These are phyloP conservation scores for Rhingia campestris DNA, from an alignment of 2,888 invertebrate genomes.

Conservation along the genomic window DNA sequence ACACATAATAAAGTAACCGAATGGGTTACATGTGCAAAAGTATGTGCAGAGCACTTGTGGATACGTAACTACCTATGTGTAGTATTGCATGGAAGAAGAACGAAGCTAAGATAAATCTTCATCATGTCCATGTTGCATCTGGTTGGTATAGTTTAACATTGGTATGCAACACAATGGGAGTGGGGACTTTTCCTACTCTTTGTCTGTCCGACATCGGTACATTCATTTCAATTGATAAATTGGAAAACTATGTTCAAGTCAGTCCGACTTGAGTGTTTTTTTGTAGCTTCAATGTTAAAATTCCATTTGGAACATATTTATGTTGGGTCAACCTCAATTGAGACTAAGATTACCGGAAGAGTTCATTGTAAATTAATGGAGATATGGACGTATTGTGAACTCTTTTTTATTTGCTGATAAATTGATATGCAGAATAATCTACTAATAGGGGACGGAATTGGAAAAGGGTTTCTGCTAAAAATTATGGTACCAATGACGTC, in stretches of 20 bases:
- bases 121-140: conserved; percentile 59
- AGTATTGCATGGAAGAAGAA: conserved; percentile 28
- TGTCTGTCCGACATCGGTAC: conserved; percentile 21
- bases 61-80: conserved; percentile 10
- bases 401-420: too few relatives aligned
- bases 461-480: too few relatives aligned
- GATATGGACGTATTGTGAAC: background rate
- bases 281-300: conserved; percentile 22
- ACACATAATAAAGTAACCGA: conserved; percentile 65
- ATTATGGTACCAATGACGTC: too few relatives aligned
- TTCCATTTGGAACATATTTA: conserved; percentile 31
- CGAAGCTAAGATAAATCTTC: conserved; percentile 66
- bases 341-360: conserved; percentile 39
- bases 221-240: conserved; percentile 70
- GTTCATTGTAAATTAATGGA: conserved; percentile 35
- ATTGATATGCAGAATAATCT: too few relatives aligned
- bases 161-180: conserved; percentile 7
- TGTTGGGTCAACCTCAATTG: conserved; percentile 27
- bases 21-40: conserved; percentile 41
- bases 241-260: conserved; percentile 69
- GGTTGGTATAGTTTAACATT: conserved; percentile 43
- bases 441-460: too few relatives aligned
- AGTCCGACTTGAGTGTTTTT: conserved; percentile 27
- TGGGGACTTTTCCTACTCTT: conserved; percentile 9
- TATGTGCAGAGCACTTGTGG: background rate